phyloP scores from a whole-genome alignment of 2,888 invertebrate genomes.

The Carterocephalus palaemon region DNA sequence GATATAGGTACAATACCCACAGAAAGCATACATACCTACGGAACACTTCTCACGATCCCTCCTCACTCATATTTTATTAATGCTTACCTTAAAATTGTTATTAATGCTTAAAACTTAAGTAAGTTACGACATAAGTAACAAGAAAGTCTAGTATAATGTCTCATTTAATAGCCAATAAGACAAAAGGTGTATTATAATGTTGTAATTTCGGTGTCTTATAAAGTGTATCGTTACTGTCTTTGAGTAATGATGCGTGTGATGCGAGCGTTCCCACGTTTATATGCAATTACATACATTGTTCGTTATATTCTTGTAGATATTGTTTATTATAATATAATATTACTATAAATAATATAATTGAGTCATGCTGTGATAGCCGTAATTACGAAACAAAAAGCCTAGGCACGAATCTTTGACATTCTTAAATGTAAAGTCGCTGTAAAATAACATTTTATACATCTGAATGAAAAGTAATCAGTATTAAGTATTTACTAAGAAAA shows the following conservation, averaged over 20 bases:
- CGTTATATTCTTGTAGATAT: too few species aligned
- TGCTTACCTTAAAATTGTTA: constrained; percentile 15
- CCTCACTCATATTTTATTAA: too few species aligned
- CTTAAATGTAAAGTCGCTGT: neutral
- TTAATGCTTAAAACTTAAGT: constrained; percentile 10
- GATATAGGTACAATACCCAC: too few species aligned
- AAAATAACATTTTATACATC: neutral
- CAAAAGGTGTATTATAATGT: constrained; percentile 18
- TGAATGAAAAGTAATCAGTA: neutral
- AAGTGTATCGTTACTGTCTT: constrained; percentile 12
- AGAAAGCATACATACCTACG: too few species aligned
- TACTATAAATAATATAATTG: too few species aligned
- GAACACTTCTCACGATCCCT: too few species aligned
- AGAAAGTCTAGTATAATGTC: constrained; percentile 14
- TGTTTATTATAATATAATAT: too few species aligned
- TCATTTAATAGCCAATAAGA: constrained; percentile 19
- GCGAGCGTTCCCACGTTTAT: constrained; percentile 15
- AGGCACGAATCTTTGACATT: too few species aligned
- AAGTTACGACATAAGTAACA: constrained; percentile 17
- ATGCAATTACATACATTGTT: constrained; percentile 12
- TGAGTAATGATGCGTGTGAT: constrained; percentile 16
- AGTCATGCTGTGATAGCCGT: too few species aligned
- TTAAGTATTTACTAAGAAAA: neutral
- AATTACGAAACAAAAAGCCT: too few species aligned
- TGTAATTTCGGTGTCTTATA: constrained; percentile 19